Conservation (phyloP, 1,140 invertebrate genomes). For the Tachypleus tridentatus region DNA sequence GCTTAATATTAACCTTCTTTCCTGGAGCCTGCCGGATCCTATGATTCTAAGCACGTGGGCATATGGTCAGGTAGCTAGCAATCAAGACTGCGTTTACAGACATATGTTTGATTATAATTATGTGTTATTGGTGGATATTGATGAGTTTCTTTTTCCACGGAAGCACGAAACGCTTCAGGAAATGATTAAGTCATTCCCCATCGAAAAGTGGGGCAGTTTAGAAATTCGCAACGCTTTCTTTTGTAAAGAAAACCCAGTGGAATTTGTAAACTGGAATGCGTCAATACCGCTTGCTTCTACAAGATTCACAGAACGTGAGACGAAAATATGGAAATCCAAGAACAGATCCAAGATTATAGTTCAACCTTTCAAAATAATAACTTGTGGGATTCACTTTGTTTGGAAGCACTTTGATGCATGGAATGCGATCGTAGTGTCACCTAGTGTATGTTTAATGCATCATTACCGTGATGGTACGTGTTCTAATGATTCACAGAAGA, state of each 20-base stretch:
- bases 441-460: background rate
- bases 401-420: slow-evolving; percentile 3
- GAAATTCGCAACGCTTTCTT: background rate
- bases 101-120: background rate
- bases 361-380: background rate
- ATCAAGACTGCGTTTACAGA: slow-evolving; percentile 1
- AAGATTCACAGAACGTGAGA: background rate
- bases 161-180: background rate
- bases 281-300: background rate
- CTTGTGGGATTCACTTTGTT: background rate
- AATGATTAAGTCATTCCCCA: background rate
- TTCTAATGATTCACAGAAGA: too few relatives aligned
- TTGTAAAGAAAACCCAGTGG: background rate
- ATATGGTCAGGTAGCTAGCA: background rate
- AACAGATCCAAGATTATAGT: background rate
- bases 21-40: background rate
- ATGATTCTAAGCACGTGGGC: background rate
- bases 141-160: slow-evolving; percentile 5
- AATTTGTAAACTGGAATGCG: too few relatives aligned
- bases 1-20: background rate
- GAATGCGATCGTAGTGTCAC: background rate
- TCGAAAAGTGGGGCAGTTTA: background rate
- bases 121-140: background rate
- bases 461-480: background rate
- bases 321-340: background rate